Evolutionary conservation across 1,140 invertebrate genomes (phyloP), one percentile per base, ranked within the genome.

Genomic region (Probaryconus sp.): DNA sequence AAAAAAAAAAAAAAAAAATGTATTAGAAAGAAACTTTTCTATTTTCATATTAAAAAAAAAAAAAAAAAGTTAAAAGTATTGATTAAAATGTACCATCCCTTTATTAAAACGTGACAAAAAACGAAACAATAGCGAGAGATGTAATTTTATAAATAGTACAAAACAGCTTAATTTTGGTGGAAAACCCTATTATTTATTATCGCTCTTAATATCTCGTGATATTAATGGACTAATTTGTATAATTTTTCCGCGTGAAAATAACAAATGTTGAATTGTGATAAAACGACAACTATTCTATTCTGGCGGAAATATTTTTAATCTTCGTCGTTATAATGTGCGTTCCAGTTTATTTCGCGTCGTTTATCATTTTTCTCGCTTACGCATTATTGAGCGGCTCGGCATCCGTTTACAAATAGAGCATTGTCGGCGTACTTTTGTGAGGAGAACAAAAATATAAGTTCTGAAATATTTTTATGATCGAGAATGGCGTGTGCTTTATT

Each of bases 371-470:
- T 48, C 42, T 50, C 68, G 42, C 51, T 58, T 38, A 71, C 58
- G 68, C 68, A 63, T 71, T 71, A 71, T 71, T 71, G 68, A 71
- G 43, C 68, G 64, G 47, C 55, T 37, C 65, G 65, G 53, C 45
- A 60, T 60, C 37, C 65, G 53, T 61, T 60, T 53, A 53, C 65
- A 43, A 70, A 55, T 56, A 26, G 45, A 61, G 55, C 51, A 67
- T 67, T 42, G 51, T 43, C 26, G 51, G 6, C 53, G 53, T 68
- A 68, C 47, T 33, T 67, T 18, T 30, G 63, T 24, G 28, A 40
- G 9, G 5, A 6, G 24, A 33, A 40, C 40, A 20, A 70, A 53
- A 63, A 48, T 45, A 35, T 14, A 13, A 33, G 1, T 28, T 56
- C 18, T 28, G 37, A 63, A 63, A 63, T 63, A 70, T 70, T 70